Evolutionary conservation across 2,888 invertebrate genomes (phyloP), one percentile per base, ranked within the genome.

Genomic region (Anagyrus pseudococci): DNA sequence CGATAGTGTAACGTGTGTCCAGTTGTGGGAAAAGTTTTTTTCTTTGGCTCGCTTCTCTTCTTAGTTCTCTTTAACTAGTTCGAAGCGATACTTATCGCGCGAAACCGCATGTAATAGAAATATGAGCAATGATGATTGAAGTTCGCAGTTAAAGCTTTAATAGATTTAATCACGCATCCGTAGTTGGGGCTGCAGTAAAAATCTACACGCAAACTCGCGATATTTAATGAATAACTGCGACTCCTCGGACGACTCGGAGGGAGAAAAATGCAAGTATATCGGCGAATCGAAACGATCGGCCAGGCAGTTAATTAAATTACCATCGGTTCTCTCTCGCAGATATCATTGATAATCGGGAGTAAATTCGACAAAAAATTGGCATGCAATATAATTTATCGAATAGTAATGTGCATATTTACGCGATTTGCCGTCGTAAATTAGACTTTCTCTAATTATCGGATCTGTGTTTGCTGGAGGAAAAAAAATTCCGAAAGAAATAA

Each of bases 371-470:
- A 37, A 37, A 8, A 37, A 23, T 10, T 19, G 22, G 22, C 13
- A 13, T 46, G 22, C 13, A 13, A 22, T 22, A 22, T 17, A 17
- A 22, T 8, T 44, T 19, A 20, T 44, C 13, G 44, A 26, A 10
- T 3, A 19, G 4, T 7, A 46, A 10, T 22, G 13, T 7, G 7
- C 13, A 20, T 19, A 20, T 20, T 17, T 17, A 10, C 15, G 43
- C 43, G 43, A 43, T 44, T 20, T 20, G n/a, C 20, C 19, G 20
- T 23, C n/a, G 26, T 48, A 29, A 49, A 49, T 49, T 8, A 23
- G 29, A 49, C 49, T 49, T 49, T 49, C 49, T 26, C 29, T 26
- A 17, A 22, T 48, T 48, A n/a, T 15, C 26, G 23, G 25, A n/a
- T 46, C n/a, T n/a, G n/a, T n/a, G n/a, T n/a, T n/a, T n/a, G n/a